These are phyloP conservation scores for Drosophila leontia DNA, from an alignment of 1,140 invertebrate species.

Conservation along the genomic window DNA sequence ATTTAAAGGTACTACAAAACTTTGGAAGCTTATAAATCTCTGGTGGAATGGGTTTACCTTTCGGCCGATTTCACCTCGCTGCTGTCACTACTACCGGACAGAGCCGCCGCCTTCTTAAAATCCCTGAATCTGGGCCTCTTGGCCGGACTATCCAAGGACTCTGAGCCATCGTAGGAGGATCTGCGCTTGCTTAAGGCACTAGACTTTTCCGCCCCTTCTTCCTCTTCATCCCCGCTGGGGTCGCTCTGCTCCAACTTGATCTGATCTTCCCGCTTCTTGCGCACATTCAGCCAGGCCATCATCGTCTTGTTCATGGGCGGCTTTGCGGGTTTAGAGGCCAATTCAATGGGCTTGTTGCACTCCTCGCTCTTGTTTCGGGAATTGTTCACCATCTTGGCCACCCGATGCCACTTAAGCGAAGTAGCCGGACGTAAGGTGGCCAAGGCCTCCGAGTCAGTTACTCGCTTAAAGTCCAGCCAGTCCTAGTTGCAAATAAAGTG, in stretches of 20 bases:
- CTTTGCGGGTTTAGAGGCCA: slow-evolving; percentile 50
- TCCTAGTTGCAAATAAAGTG: slow-evolving; percentile 82
- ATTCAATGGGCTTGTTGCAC: slow-evolving; percentile 87
- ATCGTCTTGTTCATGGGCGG: slow-evolving; percentile 64
- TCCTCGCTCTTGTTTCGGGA: slow-evolving; percentile 89
- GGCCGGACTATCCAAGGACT: slow-evolving; percentile 4
- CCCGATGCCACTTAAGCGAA: slow-evolving; percentile 88
- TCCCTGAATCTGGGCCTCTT: slow-evolving; percentile 41
- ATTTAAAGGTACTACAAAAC: slow-evolving; percentile 60
- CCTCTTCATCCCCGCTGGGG: slow-evolving; percentile 21
- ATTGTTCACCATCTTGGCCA: slow-evolving; percentile 90
- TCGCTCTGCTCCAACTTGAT: slow-evolving; percentile 44
- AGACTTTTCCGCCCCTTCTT: background rate
- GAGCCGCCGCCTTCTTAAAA: background rate
- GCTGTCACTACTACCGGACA: slow-evolving; percentile 3
- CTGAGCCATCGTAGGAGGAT: background rate
- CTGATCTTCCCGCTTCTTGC: slow-evolving; percentile 53
- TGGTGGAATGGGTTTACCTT: background rate
- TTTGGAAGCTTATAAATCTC: slow-evolving; percentile 1
- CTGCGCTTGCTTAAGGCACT: slow-evolving; percentile 11
- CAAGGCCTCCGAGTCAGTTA: slow-evolving; percentile 87
- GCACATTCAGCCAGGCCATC: slow-evolving; percentile 67
- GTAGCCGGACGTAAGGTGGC: slow-evolving; percentile 86
- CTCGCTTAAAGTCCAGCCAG: slow-evolving; percentile 89
- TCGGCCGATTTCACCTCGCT: slow-evolving; percentile 7